Conservation (phyloP, 2,888 invertebrate genomes). For the Orthosia incerta region DNA sequence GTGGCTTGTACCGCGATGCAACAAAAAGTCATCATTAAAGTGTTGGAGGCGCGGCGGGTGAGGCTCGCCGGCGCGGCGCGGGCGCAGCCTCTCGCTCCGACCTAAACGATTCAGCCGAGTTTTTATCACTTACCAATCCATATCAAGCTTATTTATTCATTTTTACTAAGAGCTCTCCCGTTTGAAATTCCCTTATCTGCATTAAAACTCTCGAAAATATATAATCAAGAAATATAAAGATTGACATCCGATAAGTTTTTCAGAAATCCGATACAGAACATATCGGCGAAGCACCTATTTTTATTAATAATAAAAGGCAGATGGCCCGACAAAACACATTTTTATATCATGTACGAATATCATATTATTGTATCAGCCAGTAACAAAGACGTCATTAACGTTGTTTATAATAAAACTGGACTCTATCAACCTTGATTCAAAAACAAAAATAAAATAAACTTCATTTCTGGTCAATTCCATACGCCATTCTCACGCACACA, state of each 20-base stretch:
- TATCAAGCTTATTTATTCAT: constrained; percentile 85
- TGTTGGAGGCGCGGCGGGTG: constrained; percentile 86
- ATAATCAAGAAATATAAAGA: constrained; percentile 61
- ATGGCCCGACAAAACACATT: background rate
- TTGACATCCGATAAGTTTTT: constrained; percentile 35
- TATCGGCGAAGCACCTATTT: constrained; percentile 8
- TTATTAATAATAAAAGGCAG: constrained; percentile 30
- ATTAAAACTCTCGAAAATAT: constrained; percentile 54
- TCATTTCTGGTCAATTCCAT: constrained; percentile 30
- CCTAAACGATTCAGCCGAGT: constrained; percentile 87
- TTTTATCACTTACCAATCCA: constrained; percentile 88
- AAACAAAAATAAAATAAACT: constrained; percentile 31
- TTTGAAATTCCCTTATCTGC: constrained; percentile 72
- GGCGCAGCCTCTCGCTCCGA: constrained; percentile 79
- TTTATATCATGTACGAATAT: background rate
- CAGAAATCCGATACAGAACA: constrained; percentile 26
- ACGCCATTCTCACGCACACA: constrained; percentile 66
- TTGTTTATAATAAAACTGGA: constrained; percentile 17
- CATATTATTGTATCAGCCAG: background rate
- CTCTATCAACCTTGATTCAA: constrained; percentile 16
- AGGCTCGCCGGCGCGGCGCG: constrained; percentile 65
- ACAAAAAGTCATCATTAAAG: constrained; percentile 90
- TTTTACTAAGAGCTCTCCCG: constrained; percentile 80
- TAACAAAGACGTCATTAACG: constrained; percentile 18
- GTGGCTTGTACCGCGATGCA: constrained; percentile 72